Conservation (phyloP, 2,113 vertebrate genomes). For the Bubalus kerabau region DNA sequence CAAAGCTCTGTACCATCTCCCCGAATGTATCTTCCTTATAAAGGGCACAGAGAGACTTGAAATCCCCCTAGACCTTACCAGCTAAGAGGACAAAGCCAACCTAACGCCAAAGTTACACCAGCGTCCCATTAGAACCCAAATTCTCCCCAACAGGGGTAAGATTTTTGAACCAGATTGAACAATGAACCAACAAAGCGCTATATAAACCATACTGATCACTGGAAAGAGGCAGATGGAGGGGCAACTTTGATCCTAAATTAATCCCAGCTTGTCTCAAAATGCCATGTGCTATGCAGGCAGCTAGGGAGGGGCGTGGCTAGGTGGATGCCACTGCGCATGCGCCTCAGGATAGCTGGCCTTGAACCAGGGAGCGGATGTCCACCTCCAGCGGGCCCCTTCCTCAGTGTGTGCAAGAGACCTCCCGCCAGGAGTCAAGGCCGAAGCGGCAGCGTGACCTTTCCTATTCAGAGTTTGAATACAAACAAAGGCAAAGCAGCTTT, state of each 20-base stretch:
- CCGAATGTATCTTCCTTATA: not conserved
- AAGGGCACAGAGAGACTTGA: not conserved
- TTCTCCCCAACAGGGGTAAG: not conserved
- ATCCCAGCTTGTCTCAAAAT: conserved; percentile 60
- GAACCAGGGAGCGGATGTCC: too few relatives aligned
- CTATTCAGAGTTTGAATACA: not conserved
- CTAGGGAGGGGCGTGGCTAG: not conserved
- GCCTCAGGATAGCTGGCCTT: not conserved
- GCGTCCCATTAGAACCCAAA: not conserved
- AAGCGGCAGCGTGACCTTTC: not conserved
- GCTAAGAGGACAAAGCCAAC: not conserved
- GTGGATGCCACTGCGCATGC: not conserved
- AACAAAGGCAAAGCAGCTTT: not conserved
- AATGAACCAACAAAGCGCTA: not conserved
- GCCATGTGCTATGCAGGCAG: conserved; percentile 12
- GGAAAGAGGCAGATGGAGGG: conserved; percentile 53
- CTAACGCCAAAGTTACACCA: not conserved
- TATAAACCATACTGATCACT: not conserved
- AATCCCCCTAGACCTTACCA: not conserved
- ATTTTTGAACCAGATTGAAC: not conserved
- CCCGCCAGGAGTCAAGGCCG: not conserved
- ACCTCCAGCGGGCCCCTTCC: fast-evolving
- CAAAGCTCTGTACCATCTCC: not conserved
- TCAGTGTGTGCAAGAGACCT: fast-evolving
- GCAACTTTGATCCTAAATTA: conserved; percentile 73